Conservation (phyloP, 2,797 vertebrate genomes). For the Leptatherina wallacei region DNA sequence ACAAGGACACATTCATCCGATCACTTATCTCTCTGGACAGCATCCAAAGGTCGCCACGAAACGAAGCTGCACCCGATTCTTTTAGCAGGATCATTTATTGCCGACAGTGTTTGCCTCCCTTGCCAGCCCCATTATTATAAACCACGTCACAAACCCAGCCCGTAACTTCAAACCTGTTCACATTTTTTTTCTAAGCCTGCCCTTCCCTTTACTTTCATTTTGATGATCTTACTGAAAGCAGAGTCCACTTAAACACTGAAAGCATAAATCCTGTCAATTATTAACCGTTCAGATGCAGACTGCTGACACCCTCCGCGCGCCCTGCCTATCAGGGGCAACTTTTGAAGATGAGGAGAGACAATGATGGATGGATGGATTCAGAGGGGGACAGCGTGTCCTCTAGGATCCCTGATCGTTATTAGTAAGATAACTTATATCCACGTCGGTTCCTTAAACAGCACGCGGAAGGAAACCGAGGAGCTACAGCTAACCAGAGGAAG, state of each 20-base stretch:
- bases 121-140: slow-evolving; percentile 20
- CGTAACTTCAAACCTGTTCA: slow-evolving; percentile 37
- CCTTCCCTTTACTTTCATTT: slow-evolving; percentile 15
- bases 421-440: background rate
- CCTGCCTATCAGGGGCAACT: background rate
- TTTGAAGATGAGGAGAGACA: background rate
- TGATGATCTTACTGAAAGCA: slow-evolving; percentile 11
- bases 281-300: slow-evolving; percentile 20
- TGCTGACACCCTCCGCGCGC: background rate
- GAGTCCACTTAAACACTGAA: background rate
- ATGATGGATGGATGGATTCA: background rate
- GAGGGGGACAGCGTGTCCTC: background rate
- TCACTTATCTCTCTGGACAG: slow-evolving; percentile 30
- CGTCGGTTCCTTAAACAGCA: slow-evolving; percentile 17
- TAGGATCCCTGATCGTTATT: background rate
- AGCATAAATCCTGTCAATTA: slow-evolving; percentile 28
- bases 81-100: slow-evolving; percentile 23
- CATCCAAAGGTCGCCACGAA: slow-evolving; percentile 23
- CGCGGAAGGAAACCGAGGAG: slow-evolving; percentile 11
- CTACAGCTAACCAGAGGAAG: background rate
- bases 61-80: background rate
- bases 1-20: slow-evolving; percentile 23
- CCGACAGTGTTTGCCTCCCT: slow-evolving; percentile 28
- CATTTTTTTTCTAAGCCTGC: background rate
- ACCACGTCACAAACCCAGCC: slow-evolving; percentile 66